Evolutionary conservation across 1,140 invertebrate species (phyloP).

Genomic region (Zaprionus inermis): DNA sequence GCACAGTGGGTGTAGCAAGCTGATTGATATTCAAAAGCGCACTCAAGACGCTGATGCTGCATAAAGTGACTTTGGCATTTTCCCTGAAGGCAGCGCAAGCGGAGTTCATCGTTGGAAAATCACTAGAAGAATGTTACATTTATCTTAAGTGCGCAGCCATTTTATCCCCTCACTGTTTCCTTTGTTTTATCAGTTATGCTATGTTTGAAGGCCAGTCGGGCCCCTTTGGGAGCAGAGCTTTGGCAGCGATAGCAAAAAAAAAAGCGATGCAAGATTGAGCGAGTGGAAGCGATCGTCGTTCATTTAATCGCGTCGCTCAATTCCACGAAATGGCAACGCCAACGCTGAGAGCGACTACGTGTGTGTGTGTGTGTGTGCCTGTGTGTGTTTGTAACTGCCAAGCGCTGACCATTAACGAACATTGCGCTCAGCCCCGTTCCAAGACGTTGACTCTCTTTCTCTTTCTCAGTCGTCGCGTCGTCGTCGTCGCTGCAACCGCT

Average conservation of each 20-base stretch:
- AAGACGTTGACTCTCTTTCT: constrained; percentile 35
- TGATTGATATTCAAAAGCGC: constrained; percentile 78
- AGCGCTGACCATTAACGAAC: constrained; percentile 64
- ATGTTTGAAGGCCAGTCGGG: constrained; percentile 34
- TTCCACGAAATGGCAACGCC: constrained; percentile 26
- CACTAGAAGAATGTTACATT: background rate
- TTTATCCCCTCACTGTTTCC: constrained; percentile 1
- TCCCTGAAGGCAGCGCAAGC: no score
- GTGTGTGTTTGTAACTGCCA: constrained; percentile 53
- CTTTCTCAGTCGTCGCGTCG: constrained; percentile 10
- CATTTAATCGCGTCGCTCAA: constrained; percentile 24
- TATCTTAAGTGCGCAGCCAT: constrained; percentile 8
- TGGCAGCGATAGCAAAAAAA: constrained; percentile 26
- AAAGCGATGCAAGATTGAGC: constrained; percentile 24
- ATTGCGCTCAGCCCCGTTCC: constrained; percentile 27
- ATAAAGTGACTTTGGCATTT: constrained; percentile 54
- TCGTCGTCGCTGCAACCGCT: constrained; percentile 35
- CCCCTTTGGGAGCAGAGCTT: constrained; percentile 15
- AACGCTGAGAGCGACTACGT: constrained; percentile 24
- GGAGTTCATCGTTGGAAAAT: background rate
- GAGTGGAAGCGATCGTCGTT: constrained; percentile 35
- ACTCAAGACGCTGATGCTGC: constrained; percentile 53
- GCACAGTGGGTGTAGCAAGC: constrained; percentile 33
- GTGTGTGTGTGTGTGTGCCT: background rate
- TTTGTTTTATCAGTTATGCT: constrained; percentile 17